Base-by-base conservation (phyloP, 1,140 invertebrate genomes). In the Cardiocondyla obscurior region DNA sequence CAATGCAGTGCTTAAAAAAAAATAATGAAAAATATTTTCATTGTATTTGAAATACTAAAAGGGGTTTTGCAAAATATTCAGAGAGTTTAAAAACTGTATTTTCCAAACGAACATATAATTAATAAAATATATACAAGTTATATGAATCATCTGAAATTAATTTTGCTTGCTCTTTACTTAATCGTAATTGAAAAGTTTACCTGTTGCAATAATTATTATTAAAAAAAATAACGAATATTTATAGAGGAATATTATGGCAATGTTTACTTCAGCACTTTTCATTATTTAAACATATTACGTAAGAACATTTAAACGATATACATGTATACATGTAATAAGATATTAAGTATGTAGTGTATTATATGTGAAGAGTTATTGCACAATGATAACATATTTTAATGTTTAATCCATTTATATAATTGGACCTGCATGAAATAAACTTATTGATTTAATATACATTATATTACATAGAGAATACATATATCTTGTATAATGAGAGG, bases 401-500 rank as follows among this genome's bases (percentile, higher is more conserved):
- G 14, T 76, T 12, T 64, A 2, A 64, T 64, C 33, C 36, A 7
- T 3, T 60, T 72, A 46, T 73, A 73, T 69, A 16, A 6, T 60
- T 30, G 65, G 19, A 14, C 57, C n/a, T 19, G 51, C 51, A 33
- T 28, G 42, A 19, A 64, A 46, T 36, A 14, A 53, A 55, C 0
- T 64, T 64, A 22, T 33, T 0, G 30, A 30, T 10, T 74, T 67
- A 33, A 44, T 22, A 53, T 49, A 64, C 19, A 76, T 73, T 57
- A 73, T 46, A 46, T 22, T 58, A 70, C 82, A 81, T 67, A 12
- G 28, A 19, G 19, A 49, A 57, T 39, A 73, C 33, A 49, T 82
- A 55, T 57, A 28, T 65, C 8, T 39, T 82, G 16, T 69, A 36
- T 14, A 39, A 55, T 57, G 76, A 72, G 65, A 28, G 36, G 55